A percentile compares a stretch with the other conserved stretches of the same genome.
phyloP scores from a whole-genome alignment of 2,888 invertebrate species.

The Mamestra brassicae region DNA sequence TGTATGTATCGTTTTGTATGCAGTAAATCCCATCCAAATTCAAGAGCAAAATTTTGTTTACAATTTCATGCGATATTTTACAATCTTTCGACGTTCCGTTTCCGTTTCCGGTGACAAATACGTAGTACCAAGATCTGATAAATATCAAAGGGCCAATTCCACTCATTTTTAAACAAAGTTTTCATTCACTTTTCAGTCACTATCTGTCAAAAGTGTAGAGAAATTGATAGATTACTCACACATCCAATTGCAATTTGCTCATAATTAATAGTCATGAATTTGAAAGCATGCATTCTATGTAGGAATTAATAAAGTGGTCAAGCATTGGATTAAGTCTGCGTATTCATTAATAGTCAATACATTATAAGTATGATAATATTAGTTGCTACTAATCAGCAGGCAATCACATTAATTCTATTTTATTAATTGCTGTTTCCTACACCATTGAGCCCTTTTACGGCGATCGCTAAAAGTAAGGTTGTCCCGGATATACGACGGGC shows the following conservation, averaged over 20 bases:
- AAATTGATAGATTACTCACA: neutral
- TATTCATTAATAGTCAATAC: constrained; percentile 6
- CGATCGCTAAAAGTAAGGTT: no score
- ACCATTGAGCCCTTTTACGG: neutral
- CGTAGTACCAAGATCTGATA: no score
- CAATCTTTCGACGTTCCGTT: no score
- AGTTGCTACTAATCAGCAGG: neutral
- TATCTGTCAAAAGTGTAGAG: no score
- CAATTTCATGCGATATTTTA: no score
- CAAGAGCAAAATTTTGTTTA: no score
- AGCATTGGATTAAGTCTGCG: neutral
- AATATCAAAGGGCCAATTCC: no score
- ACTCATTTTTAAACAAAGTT: no score
- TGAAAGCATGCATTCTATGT: constrained; percentile 10
- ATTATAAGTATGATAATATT: neutral
- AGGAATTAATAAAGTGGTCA: constrained; percentile 1
- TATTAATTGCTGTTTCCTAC: neutral
- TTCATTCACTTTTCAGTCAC: no score
- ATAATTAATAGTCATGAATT: constrained; percentile 26
- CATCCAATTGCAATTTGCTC: neutral
- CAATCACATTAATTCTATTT: neutral
- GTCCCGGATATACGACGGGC: neutral
- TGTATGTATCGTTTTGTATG: no score
- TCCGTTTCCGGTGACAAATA: no score
- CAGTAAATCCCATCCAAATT: no score